Base-by-base conservation (phyloP, 92 coral and sea anemone genomes). In the Palythoa grandis region DNA sequence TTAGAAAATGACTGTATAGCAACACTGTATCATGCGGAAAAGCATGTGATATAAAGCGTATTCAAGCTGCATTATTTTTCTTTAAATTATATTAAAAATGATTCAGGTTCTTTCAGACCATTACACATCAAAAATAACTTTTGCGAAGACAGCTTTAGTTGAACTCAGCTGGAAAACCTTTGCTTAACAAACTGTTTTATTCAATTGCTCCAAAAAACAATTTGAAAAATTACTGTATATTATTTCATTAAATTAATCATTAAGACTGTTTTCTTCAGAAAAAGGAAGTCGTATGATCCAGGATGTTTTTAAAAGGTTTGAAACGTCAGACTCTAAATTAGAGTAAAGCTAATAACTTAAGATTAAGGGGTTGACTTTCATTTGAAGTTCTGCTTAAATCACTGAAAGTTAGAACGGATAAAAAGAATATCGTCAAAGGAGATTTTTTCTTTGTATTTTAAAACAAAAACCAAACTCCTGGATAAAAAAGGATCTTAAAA, bases 261-360 rank as follows among this genome's bases (percentile, higher is more conserved):
- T n/a, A 63, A 5, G 20, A 63, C 22, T 17, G 11, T 23, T 63
- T 10, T 19, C 9, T 63, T 63, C 3, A 8, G 17, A 47, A 48
- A 72, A n/a, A 20, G 78, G 78, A 74, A 74, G 38, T 48, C 17
- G 61, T 74, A 50, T 50, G 17, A 47, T 15, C 14, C 61, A 50
- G 78, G 61, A 74, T 74, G 78, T 47, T 74, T 17, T 47, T n/a
- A 6, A 74, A 48, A 40, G 78, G 11, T 20, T 74, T 38, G 6
- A 48, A 72, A 13, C 9, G 9, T 3, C 7, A 43, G 50, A 43
- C 50, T 43, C 50, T 43, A 43, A 43, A 43, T 29, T 29, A 1
- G 1, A 0, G 35, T 29, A 29, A 29, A 29, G 1, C 35, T 29
- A 29, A 29, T 29, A 29, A 29, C 35, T 29, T 29, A 29, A 29